Conservation (phyloP, 2,888 invertebrate genomes). For the Drosophila glabriapex region DNA sequence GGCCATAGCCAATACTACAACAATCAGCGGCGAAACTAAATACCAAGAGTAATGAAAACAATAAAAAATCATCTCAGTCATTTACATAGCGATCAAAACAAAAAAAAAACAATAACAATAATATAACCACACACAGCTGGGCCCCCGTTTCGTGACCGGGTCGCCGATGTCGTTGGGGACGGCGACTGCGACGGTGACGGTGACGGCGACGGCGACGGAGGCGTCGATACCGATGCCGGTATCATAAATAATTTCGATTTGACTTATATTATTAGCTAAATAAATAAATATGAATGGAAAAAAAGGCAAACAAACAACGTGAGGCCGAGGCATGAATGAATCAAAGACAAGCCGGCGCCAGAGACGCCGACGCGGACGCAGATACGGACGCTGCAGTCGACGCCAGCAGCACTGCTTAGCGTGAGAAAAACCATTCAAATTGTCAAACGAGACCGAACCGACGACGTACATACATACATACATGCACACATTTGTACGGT, state of each 20-base stretch:
- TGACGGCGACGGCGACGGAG: constrained; percentile 11
- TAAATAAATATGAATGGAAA: constrained; percentile 72
- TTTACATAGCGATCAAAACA: constrained; percentile 77
- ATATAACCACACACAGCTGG: constrained; percentile 35
- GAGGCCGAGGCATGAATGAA: constrained; percentile 67
- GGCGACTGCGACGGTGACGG: background rate
- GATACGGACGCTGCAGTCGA: constrained; percentile 10
- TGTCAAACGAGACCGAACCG: constrained; percentile 60
- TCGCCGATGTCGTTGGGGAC: constrained; percentile 27
- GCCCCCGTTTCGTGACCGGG: constrained; percentile 46
- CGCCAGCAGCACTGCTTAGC: constrained; percentile 66
- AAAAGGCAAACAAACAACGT: constrained; percentile 54
- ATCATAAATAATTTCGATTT: constrained; percentile 77
- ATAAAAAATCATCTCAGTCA: constrained; percentile 70
- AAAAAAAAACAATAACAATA: constrained; percentile 37
- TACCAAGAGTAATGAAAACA: constrained; percentile 50
- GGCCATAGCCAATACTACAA: constrained; percentile 3
- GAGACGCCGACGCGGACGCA: constrained; percentile 31
- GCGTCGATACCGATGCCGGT: constrained; percentile 57
- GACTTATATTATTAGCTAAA: constrained; percentile 79
- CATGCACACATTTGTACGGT: constrained; percentile 34
- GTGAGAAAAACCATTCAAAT: constrained; percentile 76
- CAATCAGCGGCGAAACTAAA: constrained; percentile 44
- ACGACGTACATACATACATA: background rate
- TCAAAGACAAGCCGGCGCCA: constrained; percentile 73